These are phyloP conservation scores for Holcopasites calliopsidis DNA, from an alignment of 1,140 invertebrate species.

Conservation along the genomic window DNA sequence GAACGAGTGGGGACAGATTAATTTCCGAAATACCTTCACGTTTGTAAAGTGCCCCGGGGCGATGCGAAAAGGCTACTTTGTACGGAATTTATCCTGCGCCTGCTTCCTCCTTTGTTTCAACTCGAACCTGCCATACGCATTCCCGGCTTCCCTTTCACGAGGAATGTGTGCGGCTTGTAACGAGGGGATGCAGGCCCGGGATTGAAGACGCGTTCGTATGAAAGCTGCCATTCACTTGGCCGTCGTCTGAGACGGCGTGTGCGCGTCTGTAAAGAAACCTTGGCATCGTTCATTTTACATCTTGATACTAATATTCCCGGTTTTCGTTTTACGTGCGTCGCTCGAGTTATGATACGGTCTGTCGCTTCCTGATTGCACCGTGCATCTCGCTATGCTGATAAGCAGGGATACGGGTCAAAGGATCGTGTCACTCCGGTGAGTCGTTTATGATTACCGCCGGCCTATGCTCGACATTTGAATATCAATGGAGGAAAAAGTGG, in stretches of 20 bases:
- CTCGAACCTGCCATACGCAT: neutral
- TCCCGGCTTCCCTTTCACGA: constrained; percentile 4
- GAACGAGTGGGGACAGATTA: too few relatives aligned
- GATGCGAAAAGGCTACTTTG: neutral
- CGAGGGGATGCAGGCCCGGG: constrained; percentile 9
- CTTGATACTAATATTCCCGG: too few relatives aligned
- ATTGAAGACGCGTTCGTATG: constrained; percentile 34
- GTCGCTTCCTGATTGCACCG: too few relatives aligned
- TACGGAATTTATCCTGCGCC: too few relatives aligned
- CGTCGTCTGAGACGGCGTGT: neutral
- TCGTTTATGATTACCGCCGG: neutral
- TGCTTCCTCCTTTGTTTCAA: neutral
- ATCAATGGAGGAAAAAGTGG: neutral
- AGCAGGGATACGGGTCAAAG: too few relatives aligned
- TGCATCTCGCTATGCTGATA: too few relatives aligned
- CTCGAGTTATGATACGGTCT: too few relatives aligned
- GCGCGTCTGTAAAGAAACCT: neutral
- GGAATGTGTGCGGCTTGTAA: too few relatives aligned
- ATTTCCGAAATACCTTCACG: too few relatives aligned
- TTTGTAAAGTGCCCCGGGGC: too few relatives aligned
- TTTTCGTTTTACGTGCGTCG: too few relatives aligned
- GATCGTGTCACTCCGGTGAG: neutral
- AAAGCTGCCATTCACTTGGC: constrained; percentile 28
- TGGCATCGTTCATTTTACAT: neutral
- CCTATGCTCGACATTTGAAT: neutral